Base-by-base conservation (phyloP, 2,797 vertebrate genomes). In the Fistularia commersonii region DNA sequence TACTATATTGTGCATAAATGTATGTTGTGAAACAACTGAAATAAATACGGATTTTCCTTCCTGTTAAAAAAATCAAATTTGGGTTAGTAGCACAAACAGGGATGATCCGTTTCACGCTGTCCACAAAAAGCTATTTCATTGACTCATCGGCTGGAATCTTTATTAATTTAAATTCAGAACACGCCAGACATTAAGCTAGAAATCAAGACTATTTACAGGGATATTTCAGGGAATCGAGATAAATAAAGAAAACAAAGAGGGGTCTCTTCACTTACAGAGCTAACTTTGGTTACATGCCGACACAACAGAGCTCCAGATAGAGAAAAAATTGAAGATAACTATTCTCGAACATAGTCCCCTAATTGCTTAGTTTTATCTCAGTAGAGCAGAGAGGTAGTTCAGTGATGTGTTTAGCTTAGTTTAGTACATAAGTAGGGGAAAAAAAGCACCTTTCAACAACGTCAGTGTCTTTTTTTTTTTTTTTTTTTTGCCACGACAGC, bases 171-270 rank as follows among this genome's bases (percentile, higher is more conserved):
- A 4, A 32, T 54, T 10, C 33, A 1, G 33, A 57, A 49, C 57
- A 52, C 8, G 50, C 23, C 23, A 36, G 5, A 49, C 31, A 48
- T 13, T 35, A 8, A 7, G 50, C 34, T 32, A 36, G 8, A 60
- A 61, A 56, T 51, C 13, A 33, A 33, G 51, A 51, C 3, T 51
- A 51, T 67, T 55, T 53, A 46, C 43, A 64, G 6, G 1, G 1
- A 36, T 49, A 50, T 48, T 61, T 61, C 31, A 48, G 33, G 41
- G 42, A 48, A 57, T 55, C 6, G 51, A 45, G 46, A 6, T 57
- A 37, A 66, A 65, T 45, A 54, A 45, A 43, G 2, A 23, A 48
- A 48, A n/a, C 6, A 7, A 9, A 23, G 23, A 23, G 23, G 23
- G 23, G 23, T 23, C 23, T 23, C 23, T 23, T 23, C 23, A 23